These are phyloP conservation scores for Eurystomus gularis DNA, from an alignment of 2,113 vertebrate species.

Conservation along the genomic window DNA sequence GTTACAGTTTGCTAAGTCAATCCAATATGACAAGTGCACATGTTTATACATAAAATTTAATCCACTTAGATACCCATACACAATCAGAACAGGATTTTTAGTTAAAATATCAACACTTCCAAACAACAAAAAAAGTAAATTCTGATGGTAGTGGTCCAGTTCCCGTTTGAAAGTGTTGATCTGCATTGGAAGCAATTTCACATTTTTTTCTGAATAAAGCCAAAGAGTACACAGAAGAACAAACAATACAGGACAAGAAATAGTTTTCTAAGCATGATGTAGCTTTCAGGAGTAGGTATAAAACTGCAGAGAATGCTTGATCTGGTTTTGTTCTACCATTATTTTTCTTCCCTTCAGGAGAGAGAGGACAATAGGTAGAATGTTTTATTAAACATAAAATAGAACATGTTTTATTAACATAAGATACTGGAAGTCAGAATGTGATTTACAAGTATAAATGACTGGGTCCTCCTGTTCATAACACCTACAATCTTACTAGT, in stretches of 20 bases:
- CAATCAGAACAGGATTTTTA: background rate
- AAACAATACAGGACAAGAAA: background rate
- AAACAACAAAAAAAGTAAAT: background rate
- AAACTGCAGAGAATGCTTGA: background rate
- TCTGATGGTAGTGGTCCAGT: background rate
- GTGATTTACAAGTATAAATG: background rate
- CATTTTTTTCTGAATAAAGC: background rate
- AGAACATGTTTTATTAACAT: background rate
- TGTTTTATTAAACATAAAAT: background rate
- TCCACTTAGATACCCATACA: background rate
- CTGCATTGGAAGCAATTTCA: background rate
- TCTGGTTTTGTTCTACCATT: background rate
- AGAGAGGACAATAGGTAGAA: background rate
- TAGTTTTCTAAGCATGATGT: background rate
- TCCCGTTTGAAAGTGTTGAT: background rate
- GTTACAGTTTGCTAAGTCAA: background rate
- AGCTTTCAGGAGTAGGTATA: background rate
- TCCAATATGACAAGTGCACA: background rate
- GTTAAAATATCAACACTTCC: background rate
- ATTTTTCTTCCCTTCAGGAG: background rate
- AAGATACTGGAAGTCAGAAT: background rate
- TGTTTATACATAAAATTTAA: background rate
- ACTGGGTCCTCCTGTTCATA: background rate
- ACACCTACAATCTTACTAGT: background rate
- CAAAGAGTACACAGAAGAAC: background rate